Evolutionary conservation across 2,797 vertebrate species (phyloP), one percentile per base, ranked within the genome.

Genomic region (Spizella passerina): DNA sequence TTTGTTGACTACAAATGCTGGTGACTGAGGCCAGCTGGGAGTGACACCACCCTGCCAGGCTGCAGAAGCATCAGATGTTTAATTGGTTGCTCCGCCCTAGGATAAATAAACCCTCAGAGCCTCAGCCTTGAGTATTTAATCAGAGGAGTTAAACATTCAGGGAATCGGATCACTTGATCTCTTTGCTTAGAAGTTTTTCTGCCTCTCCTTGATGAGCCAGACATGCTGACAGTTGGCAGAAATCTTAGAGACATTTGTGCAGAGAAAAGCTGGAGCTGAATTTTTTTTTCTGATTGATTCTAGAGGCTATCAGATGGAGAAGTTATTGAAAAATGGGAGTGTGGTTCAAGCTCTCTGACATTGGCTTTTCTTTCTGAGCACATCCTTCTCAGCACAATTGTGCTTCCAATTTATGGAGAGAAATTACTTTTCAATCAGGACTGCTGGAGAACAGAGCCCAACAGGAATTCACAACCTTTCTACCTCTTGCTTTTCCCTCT

Each of bases 101-200:
- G 60, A 85, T 72, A 79, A 86, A 92, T 65, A 76, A 91, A 72
- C 56, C 29, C 66, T 66, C 44, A 85, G 85, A 80, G 69, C 52
- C 11, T 38, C 79, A 85, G 39, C 64, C 49, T 82, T 2, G 5
- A 63, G 47, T 36, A 21, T 57, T 90, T 82, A 68, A 92, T 92
- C 88, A 86, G 71, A 75, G 43, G 53, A 94, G n/a, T 66, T 80
- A 84, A 73, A 59, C 76, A 66, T 85, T 80, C 49, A n/a, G 44
- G 79, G 82, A 69, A 38, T 46, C 85, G 68, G 64, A 75, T 70
- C 4, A 11, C 79, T 91, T 77, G 32, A 68, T 95, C 76, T 91
- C 60, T 85, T 87, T 72, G 38, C 78, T 94, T 59, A 71, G 56
- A 91, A 77, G 64, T 64, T 85, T 94, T 70, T 30, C 84, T 77